Percentiles rank a stretch among this genome's conserved stretches.
Evolutionary conservation across 1,140 invertebrate species (phyloP).

Genomic region (Formica exsecta): DNA sequence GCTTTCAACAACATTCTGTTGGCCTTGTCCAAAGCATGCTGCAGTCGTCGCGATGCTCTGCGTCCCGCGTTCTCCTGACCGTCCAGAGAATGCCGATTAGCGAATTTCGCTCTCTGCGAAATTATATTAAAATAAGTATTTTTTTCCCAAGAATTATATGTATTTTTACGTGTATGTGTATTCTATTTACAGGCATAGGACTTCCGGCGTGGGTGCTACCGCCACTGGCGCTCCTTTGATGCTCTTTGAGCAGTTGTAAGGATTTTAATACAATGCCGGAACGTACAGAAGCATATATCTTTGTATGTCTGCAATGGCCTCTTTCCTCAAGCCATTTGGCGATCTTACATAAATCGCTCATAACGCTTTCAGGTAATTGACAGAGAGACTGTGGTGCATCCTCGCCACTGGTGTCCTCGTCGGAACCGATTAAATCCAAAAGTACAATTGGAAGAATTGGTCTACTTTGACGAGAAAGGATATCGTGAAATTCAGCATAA

Average conservation of each 20-base stretch:
- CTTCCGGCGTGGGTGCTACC: constrained; percentile 87
- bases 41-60: constrained; percentile 85
- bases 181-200: constrained; percentile 84
- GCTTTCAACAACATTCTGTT: constrained; percentile 95
- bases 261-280: constrained; percentile 92
- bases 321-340: constrained; percentile 95
- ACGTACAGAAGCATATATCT: constrained; percentile 93
- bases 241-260: constrained; percentile 92
- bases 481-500: constrained; percentile 95
- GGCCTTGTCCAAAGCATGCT: constrained; percentile 92
- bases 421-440: constrained; percentile 93
- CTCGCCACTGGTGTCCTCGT: constrained; percentile 91
- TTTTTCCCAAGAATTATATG: background rate
- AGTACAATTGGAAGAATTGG: constrained; percentile 94
- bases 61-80: constrained; percentile 84
- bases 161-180: background rate
- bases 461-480: constrained; percentile 94
- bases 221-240: constrained; percentile 92
- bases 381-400: constrained; percentile 85
- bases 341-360: constrained; percentile 92
- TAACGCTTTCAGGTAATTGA: constrained; percentile 89
- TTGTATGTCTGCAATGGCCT: constrained; percentile 92
- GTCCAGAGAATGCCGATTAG: constrained; percentile 84
- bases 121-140: constrained; percentile 4
- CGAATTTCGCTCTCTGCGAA: constrained; percentile 86